These are phyloP conservation scores for Hartigia nigra DNA, from an alignment of 2,888 invertebrate species.

Conservation along the genomic window DNA sequence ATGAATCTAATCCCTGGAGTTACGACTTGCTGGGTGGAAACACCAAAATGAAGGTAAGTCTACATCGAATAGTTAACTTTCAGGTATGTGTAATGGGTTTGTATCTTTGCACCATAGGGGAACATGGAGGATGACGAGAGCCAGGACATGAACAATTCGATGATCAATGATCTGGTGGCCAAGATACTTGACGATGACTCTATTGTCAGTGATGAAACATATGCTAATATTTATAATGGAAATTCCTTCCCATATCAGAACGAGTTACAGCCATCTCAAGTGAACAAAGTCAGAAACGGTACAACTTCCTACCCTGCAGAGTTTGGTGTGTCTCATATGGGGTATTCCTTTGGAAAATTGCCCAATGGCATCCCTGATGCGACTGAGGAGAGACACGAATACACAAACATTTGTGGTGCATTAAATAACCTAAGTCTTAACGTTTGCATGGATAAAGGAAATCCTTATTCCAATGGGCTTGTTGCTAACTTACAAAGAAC, in stretches of 20 bases:
- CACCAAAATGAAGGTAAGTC: slow-evolving; percentile 45
- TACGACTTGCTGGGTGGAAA: slow-evolving; percentile 52
- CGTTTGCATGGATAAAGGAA: slow-evolving; percentile 41
- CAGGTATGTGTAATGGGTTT: neutral
- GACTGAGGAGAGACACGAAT: slow-evolving; percentile 47
- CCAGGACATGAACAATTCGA: slow-evolving; percentile 68
- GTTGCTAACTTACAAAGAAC: slow-evolving; percentile 28
- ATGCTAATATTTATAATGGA: slow-evolving; percentile 49
- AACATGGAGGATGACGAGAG: slow-evolving; percentile 59
- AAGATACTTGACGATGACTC: slow-evolving; percentile 75
- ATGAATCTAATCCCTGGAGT: slow-evolving; percentile 58
- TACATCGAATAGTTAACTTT: neutral
- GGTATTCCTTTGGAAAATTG: slow-evolving; percentile 36
- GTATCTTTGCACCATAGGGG: slow-evolving; percentile 36
- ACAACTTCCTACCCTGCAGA: slow-evolving; percentile 27
- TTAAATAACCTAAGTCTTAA: slow-evolving; percentile 49
- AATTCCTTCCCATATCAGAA: slow-evolving; percentile 27
- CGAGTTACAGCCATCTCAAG: slow-evolving; percentile 12
- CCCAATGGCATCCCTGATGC: slow-evolving; percentile 20
- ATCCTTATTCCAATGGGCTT: slow-evolving; percentile 43
- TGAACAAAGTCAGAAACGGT: slow-evolving; percentile 32
- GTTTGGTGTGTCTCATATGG: slow-evolving; percentile 28
- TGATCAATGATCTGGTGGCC: slow-evolving; percentile 75
- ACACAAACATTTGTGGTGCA: slow-evolving; percentile 47
- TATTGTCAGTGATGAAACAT: slow-evolving; percentile 46